Evolutionary conservation across 2,888 invertebrate genomes (phyloP).

Genomic region (Hermaeophaga mercurialis): DNA sequence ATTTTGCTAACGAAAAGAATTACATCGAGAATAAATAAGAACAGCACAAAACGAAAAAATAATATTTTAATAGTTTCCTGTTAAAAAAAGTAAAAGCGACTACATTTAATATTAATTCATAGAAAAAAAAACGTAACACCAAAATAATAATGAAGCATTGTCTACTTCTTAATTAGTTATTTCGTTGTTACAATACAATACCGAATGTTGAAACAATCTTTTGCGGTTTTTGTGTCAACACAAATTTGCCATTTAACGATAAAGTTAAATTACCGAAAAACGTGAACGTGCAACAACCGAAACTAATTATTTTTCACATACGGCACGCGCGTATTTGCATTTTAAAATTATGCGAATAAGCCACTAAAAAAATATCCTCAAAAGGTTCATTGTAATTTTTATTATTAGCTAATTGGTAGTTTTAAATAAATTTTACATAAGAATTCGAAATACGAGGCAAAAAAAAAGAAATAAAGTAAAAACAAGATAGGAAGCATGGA

Average conservation of each 20-base stretch:
- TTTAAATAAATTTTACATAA: too few relatives aligned
- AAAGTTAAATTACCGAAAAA: slow-evolving; percentile 6
- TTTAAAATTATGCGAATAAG: not conserved
- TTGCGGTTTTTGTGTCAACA: slow-evolving; percentile 1
- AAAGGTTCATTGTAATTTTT: too few relatives aligned
- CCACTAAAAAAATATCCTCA: too few relatives aligned
- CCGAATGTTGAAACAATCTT: too few relatives aligned
- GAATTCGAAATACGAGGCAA: too few relatives aligned
- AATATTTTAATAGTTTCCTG: too few relatives aligned
- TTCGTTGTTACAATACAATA: not conserved
- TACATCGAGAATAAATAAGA: too few relatives aligned
- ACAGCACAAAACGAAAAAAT: too few relatives aligned
- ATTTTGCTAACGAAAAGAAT: too few relatives aligned
- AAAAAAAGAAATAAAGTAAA: too few relatives aligned
- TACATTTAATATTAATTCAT: slow-evolving; percentile 5
- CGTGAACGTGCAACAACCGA: slow-evolving; percentile 9
- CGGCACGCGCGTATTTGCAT: not conserved
- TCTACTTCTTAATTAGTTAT: not conserved
- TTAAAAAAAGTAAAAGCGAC: slow-evolving; percentile 2
- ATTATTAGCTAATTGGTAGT: too few relatives aligned
- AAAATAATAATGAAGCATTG: slow-evolving; percentile 3
- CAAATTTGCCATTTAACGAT: slow-evolving; percentile 16
- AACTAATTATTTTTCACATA: slow-evolving; percentile 1
- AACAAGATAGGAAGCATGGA: too few relatives aligned
- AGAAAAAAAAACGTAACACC: not conserved